A percentile compares a stretch with the other conserved stretches of the same genome.
Conservation (phyloP, 92 coral and sea anemone genomes). For the Epizoanthus ramosus region DNA sequence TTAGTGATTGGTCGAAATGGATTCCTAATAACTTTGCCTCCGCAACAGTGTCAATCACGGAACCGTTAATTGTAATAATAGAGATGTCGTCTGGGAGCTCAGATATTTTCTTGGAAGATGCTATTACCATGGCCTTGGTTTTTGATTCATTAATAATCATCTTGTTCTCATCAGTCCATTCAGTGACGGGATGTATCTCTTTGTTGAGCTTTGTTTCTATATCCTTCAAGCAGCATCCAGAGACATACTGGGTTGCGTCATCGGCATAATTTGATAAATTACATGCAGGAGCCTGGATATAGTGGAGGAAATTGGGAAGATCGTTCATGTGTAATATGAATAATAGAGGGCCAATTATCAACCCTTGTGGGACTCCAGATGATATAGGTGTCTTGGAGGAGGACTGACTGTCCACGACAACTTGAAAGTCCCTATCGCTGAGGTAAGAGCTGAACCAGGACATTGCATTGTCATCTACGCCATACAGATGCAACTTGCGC, state of each 20-base stretch:
- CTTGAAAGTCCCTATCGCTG: slow-evolving; percentile 46
- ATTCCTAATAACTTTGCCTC: background rate
- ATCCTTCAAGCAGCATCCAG: background rate
- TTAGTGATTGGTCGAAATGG: background rate
- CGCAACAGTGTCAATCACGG: background rate
- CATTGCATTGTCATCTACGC: slow-evolving; percentile 28
- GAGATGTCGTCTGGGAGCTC: slow-evolving; percentile 4
- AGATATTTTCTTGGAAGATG: slow-evolving; percentile 20
- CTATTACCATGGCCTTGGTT: slow-evolving; percentile 35
- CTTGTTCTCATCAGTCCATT: slow-evolving; percentile 32
- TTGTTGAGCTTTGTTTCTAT: slow-evolving; percentile 22
- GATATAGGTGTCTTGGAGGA: slow-evolving; percentile 36
- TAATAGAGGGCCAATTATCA: slow-evolving; percentile 39
- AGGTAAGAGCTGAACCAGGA: slow-evolving; percentile 47
- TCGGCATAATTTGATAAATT: too few species aligned
- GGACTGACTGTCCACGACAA: slow-evolving; percentile 27
- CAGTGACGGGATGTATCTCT: slow-evolving; percentile 24
- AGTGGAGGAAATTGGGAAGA: too few species aligned
- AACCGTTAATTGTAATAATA: background rate
- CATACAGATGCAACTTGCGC: slow-evolving; percentile 38
- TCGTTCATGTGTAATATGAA: slow-evolving; percentile 51
- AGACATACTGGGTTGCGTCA: slow-evolving; percentile 48
- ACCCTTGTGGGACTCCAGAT: slow-evolving; percentile 52
- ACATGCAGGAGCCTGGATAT: too few species aligned
- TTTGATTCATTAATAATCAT: slow-evolving; percentile 10